Evolutionary conservation across 2,113 vertebrate genomes (phyloP).

Genomic region (Centropus bengalensis): DNA sequence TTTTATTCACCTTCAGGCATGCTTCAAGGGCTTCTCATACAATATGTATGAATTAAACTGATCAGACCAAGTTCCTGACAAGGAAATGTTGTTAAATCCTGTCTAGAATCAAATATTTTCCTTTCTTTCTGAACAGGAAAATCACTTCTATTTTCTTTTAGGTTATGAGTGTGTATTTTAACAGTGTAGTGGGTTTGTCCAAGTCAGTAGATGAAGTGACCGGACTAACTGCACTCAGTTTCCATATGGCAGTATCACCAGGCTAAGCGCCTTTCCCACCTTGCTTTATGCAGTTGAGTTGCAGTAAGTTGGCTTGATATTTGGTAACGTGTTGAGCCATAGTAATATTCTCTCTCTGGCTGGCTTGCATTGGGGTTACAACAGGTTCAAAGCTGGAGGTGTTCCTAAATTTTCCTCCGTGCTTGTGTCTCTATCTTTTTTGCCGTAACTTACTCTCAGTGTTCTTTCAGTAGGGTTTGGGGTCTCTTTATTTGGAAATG

Average conservation of each 20-base stretch:
- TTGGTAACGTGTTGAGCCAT: background rate
- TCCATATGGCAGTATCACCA: background rate
- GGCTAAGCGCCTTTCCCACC: background rate
- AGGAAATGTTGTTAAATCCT: background rate
- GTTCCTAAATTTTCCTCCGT: background rate
- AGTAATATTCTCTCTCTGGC: background rate
- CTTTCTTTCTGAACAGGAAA: background rate
- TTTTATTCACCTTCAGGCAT: background rate
- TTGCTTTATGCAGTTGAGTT: background rate
- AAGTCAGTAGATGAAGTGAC: background rate
- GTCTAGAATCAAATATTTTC: background rate
- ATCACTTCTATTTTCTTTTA: background rate
- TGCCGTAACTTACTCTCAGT: background rate
- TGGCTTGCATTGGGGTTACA: background rate
- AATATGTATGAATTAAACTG: background rate
- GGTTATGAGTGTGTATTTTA: background rate
- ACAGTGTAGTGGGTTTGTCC: background rate
- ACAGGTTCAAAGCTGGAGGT: background rate
- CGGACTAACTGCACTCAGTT: background rate
- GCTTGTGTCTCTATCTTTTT: fast-evolving
- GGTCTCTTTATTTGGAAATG: background rate
- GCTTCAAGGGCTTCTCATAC: background rate
- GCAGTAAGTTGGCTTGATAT: fast-evolving
- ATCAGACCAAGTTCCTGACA: background rate
- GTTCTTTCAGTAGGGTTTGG: background rate